These are phyloP conservation scores for Channa maculata DNA, from an alignment of 2,113 vertebrate species.

Conservation along the genomic window DNA sequence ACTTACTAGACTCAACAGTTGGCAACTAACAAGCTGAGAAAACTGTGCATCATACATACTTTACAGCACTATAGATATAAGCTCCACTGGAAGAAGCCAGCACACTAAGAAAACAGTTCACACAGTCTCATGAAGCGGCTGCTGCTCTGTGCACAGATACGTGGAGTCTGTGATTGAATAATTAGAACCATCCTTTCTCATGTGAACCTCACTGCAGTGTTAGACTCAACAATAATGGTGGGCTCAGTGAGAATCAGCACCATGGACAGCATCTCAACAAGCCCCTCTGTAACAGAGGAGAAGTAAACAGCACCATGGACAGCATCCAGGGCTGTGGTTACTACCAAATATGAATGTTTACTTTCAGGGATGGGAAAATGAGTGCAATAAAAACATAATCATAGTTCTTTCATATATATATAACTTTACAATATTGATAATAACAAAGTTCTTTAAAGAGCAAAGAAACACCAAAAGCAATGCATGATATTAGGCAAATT, in stretches of 20 bases:
- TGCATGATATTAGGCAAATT: too few species aligned
- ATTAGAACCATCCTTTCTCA: slow-evolving; percentile 14
- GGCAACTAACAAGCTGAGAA: slow-evolving; percentile 23
- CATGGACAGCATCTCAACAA: slow-evolving; percentile 10
- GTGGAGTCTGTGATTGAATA: slow-evolving; percentile 10
- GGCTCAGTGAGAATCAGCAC: slow-evolving; percentile 6
- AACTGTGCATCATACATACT: slow-evolving; percentile 20
- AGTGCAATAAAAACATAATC: too few species aligned
- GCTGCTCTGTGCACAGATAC: not conserved
- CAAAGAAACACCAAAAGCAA: too few species aligned
- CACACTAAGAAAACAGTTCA: slow-evolving; percentile 7
- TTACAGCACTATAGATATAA: slow-evolving; percentile 6
- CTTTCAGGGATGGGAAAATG: too few species aligned
- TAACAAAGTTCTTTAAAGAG: too few species aligned
- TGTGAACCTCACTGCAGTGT: slow-evolving; percentile 1
- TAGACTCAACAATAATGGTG: not conserved
- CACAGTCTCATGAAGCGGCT: not conserved
- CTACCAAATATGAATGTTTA: too few species aligned
- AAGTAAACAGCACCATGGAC: slow-evolving; percentile 7
- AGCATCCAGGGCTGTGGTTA: not conserved
- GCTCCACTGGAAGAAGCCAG: slow-evolving; percentile 4
- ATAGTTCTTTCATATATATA: too few species aligned
- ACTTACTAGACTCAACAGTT: slow-evolving; percentile 13
- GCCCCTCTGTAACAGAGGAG: not conserved
- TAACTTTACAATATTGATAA: too few species aligned